Evolutionary conservation across 2,113 vertebrate genomes (phyloP).

Genomic region (Stercorarius parasiticus): DNA sequence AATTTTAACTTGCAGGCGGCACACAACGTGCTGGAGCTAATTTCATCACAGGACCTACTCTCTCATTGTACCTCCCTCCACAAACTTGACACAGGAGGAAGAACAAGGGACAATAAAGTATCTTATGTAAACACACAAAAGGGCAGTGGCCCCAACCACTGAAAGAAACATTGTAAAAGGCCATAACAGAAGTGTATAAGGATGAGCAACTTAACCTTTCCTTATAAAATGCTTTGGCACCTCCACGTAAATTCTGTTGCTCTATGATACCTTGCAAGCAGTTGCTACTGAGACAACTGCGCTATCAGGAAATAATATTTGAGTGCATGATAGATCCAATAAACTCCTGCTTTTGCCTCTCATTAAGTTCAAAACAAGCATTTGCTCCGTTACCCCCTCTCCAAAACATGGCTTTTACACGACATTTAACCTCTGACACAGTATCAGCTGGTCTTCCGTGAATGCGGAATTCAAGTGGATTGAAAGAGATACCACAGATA

Average conservation of each 20-base stretch:
- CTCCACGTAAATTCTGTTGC: neutral
- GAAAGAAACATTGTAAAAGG: neutral
- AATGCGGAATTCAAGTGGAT: neutral
- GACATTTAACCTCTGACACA: neutral
- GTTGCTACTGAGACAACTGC: neutral
- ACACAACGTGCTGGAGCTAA: neutral
- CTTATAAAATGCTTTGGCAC: neutral
- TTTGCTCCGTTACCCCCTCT: neutral
- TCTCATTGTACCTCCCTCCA: neutral
- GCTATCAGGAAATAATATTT: neutral
- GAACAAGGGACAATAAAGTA: neutral
- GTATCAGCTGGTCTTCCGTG: neutral
- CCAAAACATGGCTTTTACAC: neutral
- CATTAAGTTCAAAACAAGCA: neutral
- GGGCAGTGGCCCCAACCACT: neutral
- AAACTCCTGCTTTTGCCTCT: neutral
- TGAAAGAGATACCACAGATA: neutral
- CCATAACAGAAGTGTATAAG: accelerated
- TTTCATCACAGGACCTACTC: neutral
- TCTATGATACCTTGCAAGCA: neutral
- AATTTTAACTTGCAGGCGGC: neutral
- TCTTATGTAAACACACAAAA: neutral
- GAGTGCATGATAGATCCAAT: neutral
- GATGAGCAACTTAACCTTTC: neutral
- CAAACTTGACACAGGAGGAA: neutral